Conservation (phyloP, 2,113 vertebrate genomes). For the Capreolus pygargus region DNA sequence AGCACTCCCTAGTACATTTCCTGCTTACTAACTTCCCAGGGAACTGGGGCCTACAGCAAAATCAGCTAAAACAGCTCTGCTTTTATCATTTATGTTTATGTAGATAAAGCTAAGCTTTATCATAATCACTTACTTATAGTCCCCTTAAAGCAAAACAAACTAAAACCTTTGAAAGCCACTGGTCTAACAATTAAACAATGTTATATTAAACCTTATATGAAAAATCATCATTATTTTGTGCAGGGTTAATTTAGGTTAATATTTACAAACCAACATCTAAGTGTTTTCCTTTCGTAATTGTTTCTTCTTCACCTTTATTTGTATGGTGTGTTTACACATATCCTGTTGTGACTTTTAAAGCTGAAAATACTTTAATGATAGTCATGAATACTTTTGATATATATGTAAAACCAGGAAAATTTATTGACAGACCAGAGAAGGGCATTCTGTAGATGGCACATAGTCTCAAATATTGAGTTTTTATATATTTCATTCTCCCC, state of each 20-base stretch:
- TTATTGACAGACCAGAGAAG: background rate
- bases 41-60: background rate
- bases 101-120: background rate
- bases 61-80: background rate
- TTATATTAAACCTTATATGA: background rate
- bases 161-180: background rate
- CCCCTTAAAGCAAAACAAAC: background rate
- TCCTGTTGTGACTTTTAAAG: background rate
- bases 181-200: background rate
- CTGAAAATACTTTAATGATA: slow-evolving; percentile 12
- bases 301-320: slow-evolving; percentile 23
- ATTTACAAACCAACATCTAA: background rate
- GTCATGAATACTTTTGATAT: slow-evolving; percentile 7
- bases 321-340: background rate
- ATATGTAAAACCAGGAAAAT: background rate
- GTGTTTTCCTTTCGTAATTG: background rate
- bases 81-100: background rate
- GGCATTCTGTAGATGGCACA: background rate
- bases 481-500: background rate
- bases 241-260: background rate
- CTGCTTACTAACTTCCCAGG: background rate
- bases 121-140: background rate
- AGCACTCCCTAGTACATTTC: background rate
- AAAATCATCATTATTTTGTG: slow-evolving; percentile 32
- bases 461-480: background rate